Percentiles rank a stretch among this genome's conserved stretches.
Evolutionary conservation across 2,888 invertebrate species (phyloP).

Genomic region (Alentia gelatinosa): DNA sequence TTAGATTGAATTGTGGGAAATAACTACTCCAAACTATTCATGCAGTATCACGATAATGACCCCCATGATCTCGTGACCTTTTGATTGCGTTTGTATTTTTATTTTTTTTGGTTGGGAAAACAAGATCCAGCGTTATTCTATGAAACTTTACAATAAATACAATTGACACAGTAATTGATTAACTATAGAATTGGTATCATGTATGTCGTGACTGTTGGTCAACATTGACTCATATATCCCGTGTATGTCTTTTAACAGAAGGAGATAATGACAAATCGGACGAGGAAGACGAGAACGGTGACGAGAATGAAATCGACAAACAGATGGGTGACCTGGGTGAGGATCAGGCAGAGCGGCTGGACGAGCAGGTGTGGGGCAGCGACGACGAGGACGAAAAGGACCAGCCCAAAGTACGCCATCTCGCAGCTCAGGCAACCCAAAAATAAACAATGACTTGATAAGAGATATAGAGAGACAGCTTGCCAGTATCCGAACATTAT

Average conservation of each 20-base stretch:
- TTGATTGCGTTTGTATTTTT: background rate
- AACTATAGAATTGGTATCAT: too few relatives aligned
- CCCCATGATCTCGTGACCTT: too few relatives aligned
- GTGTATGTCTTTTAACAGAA: conserved; percentile 43
- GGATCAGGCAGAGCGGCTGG: conserved; percentile 77
- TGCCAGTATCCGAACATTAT: too few relatives aligned
- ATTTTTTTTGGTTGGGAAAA: too few relatives aligned
- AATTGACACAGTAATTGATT: too few relatives aligned
- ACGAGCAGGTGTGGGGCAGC: conserved; percentile 83
- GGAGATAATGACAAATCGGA: conserved; percentile 79
- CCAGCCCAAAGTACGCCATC: conserved; percentile 77
- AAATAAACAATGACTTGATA: too few relatives aligned
- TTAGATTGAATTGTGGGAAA: too few relatives aligned
- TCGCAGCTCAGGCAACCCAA: too few relatives aligned
- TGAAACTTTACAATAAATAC: background rate
- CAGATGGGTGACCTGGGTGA: conserved; percentile 97
- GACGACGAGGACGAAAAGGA: conserved; percentile 89
- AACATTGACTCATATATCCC: too few relatives aligned
- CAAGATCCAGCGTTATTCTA: background rate
- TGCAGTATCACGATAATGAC: background rate
- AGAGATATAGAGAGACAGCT: too few relatives aligned
- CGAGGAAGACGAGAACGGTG: conserved; percentile 82
- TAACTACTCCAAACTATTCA: background rate
- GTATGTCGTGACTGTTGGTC: too few relatives aligned
- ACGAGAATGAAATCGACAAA: conserved; percentile 88